phyloP scores from a whole-genome alignment of 1,140 invertebrate genomes.

The Platorchestia sp. region DNA sequence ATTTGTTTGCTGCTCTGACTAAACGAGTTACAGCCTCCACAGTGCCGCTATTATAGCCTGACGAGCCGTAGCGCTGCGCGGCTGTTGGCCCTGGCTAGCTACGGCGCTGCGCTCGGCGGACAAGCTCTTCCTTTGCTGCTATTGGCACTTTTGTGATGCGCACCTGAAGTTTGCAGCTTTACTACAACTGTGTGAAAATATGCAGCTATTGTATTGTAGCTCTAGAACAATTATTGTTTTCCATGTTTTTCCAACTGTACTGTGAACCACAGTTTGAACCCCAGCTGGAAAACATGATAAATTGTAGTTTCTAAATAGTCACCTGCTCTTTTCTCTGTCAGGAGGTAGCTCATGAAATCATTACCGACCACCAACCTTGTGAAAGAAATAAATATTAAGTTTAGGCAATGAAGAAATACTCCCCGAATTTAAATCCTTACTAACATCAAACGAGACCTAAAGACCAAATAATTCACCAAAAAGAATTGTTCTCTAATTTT shows the following conservation, averaged over 20 bases:
- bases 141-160: neutral
- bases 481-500: neutral
- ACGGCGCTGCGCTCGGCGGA: neutral
- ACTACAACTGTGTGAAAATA: neutral
- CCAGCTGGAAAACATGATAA: neutral
- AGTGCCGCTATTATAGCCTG: neutral
- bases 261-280: neutral
- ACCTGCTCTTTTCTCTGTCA: neutral
- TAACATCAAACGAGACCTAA: neutral
- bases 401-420: neutral
- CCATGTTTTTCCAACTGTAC: neutral
- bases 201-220: too few species aligned
- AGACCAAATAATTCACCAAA: neutral
- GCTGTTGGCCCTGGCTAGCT: neutral
- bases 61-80: neutral
- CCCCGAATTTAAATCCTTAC: neutral
- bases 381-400: neutral
- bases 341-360: neutral
- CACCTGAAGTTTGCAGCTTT: neutral
- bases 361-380: neutral
- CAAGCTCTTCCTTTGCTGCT: neutral
- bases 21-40: neutral
- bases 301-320: neutral
- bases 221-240: too few species aligned
- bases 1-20: neutral